Evolutionary conservation across 1,140 invertebrate genomes (phyloP).

Genomic region (Pemphigus obesinymphae): DNA sequence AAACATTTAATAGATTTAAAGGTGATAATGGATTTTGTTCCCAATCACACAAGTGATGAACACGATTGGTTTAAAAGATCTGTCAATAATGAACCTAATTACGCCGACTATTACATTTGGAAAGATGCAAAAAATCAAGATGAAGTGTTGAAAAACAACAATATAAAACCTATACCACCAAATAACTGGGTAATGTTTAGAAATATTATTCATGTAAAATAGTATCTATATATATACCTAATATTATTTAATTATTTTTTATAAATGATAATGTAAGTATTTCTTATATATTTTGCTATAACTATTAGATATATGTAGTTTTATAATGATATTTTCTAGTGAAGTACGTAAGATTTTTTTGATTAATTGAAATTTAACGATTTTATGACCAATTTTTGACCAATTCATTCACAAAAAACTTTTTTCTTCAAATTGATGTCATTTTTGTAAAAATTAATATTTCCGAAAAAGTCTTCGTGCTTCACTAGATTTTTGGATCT

Average conservation of each 20-base stretch:
- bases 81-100: slow-evolving; percentile 55
- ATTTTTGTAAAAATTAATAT: too few relatives aligned
- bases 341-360: too few relatives aligned
- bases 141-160: slow-evolving; percentile 43
- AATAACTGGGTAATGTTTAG: slow-evolving; percentile 71
- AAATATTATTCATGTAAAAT: neutral
- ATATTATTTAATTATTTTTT: neutral
- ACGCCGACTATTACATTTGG: slow-evolving; percentile 75
- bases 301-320: too few relatives aligned
- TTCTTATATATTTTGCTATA: too few relatives aligned
- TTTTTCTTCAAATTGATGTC: too few relatives aligned
- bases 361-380: too few relatives aligned
- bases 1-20: slow-evolving; percentile 58
- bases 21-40: slow-evolving; percentile 77
- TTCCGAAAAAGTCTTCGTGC: too few relatives aligned
- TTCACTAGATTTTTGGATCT: too few relatives aligned
- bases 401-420: too few relatives aligned
- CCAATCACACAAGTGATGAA: slow-evolving; percentile 75
- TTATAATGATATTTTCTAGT: too few relatives aligned
- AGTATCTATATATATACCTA: neutral
- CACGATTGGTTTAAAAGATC: slow-evolving; percentile 74
- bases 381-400: too few relatives aligned
- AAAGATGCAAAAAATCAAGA: slow-evolving; percentile 55
- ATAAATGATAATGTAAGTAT: too few relatives aligned
- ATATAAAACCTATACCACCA: slow-evolving; percentile 53